phyloP scores from a whole-genome alignment of 2,888 invertebrate species.

The Parthenolecanium corni region DNA sequence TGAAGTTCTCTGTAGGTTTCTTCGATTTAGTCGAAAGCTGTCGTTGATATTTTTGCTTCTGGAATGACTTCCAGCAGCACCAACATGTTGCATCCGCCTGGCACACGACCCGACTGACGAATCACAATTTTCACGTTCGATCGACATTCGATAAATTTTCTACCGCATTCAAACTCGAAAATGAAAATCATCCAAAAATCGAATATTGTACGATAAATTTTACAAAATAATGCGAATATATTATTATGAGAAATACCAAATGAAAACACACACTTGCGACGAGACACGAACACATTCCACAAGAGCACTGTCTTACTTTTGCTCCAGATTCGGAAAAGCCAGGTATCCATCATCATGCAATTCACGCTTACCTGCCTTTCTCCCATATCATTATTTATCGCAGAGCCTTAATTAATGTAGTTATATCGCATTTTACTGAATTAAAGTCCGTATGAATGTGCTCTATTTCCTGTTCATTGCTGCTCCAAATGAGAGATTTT shows the following conservation, averaged over 20 bases:
- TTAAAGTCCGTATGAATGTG: constrained; percentile 16
- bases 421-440: constrained; percentile 22
- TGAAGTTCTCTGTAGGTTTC: neutral
- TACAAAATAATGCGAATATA: too few relatives aligned
- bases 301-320: neutral
- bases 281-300: neutral
- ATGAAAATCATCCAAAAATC: too few relatives aligned
- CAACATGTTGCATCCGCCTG: neutral
- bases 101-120: constrained; percentile 6
- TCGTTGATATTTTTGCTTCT: constrained; percentile 2
- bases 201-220: too few relatives aligned
- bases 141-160: constrained; percentile 6
- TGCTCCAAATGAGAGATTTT: neutral
- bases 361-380: constrained; percentile 25
- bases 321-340: constrained; percentile 11
- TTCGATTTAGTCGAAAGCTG: constrained; percentile 13
- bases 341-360: constrained; percentile 11
- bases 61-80: neutral
- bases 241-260: too few relatives aligned
- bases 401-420: neutral
- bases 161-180: neutral
- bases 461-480: constrained; percentile 25
- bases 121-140: constrained; percentile 1
- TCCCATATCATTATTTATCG: constrained; percentile 21
- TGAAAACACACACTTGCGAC: neutral